Percentiles rank a stretch among this genome's conserved stretches.
Conservation (phyloP, 1,140 invertebrate species). For the Anadara kagoshimensis region DNA sequence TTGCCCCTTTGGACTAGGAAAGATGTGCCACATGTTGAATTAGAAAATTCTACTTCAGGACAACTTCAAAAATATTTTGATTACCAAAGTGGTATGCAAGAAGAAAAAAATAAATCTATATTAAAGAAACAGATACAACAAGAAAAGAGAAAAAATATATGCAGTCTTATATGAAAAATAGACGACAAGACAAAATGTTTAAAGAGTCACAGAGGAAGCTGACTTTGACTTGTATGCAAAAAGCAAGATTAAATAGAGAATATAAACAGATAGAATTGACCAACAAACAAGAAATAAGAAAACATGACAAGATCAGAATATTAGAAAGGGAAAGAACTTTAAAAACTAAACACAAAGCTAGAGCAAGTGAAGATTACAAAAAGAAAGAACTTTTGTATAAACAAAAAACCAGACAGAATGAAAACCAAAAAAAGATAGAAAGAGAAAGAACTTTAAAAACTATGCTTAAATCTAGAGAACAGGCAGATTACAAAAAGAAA, state of each 20-base stretch:
- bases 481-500: background rate
- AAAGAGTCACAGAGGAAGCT: background rate
- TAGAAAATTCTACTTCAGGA: background rate
- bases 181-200: background rate
- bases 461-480: background rate
- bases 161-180: background rate
- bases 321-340: background rate
- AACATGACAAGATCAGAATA: background rate
- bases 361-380: background rate
- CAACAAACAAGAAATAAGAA: background rate
- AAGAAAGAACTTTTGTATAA: background rate
- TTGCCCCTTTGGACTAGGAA: background rate
- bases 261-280: background rate
- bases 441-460: background rate
- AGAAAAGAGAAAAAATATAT: background rate
- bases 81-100: background rate
- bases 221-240: background rate
- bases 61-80: background rate
- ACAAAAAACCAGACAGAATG: background rate
- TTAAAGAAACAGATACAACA: background rate
- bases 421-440: background rate
- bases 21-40: background rate
- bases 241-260: background rate
- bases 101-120: background rate
- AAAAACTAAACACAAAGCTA: background rate